Evolutionary conservation across 2,113 vertebrate species (phyloP).

Genomic region (Melanerpes formicivorus): DNA sequence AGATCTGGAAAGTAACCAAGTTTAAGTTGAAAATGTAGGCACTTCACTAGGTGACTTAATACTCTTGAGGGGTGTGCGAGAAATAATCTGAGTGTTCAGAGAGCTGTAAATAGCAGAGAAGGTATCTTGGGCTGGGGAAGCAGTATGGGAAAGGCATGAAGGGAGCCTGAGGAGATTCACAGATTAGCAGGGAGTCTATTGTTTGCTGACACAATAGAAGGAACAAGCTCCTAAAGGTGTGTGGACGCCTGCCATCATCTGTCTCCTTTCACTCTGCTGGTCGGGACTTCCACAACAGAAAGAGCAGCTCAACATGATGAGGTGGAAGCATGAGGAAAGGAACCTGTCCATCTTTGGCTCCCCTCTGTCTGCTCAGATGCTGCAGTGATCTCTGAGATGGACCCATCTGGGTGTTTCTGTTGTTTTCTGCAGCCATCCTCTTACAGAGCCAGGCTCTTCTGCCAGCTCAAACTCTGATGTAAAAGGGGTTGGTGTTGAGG

Average conservation of each 20-base stretch:
- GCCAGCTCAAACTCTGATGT: not conserved
- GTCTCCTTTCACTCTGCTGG: not conserved
- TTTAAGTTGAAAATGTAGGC: not conserved
- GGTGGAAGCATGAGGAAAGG: not conserved
- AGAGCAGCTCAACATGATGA: not conserved
- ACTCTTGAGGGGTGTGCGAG: not conserved
- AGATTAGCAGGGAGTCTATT: conserved; percentile 34
- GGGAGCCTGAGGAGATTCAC: conserved; percentile 39
- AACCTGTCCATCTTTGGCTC: not conserved
- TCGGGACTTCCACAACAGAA: not conserved
- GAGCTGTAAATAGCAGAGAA: conserved; percentile 8
- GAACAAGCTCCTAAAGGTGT: conserved; percentile 46
- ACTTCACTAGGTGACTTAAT: not conserved
- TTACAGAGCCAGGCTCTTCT: not conserved
- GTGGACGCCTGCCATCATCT: conserved; percentile 42
- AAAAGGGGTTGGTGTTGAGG: not conserved
- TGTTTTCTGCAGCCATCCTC: not conserved
- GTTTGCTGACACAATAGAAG: conserved; percentile 63
- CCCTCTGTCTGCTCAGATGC: fast-evolving
- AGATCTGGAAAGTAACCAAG: not conserved
- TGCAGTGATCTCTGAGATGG: not conserved
- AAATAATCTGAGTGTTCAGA: not conserved
- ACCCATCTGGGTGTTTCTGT: not conserved
- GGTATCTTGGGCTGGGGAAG: conserved; percentile 21
- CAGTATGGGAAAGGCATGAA: conserved; percentile 56